Evolutionary conservation across 2,888 invertebrate species (phyloP), one percentile per base, ranked within the genome.

Genomic region (Rhopalosiphum nymphaeae): DNA sequence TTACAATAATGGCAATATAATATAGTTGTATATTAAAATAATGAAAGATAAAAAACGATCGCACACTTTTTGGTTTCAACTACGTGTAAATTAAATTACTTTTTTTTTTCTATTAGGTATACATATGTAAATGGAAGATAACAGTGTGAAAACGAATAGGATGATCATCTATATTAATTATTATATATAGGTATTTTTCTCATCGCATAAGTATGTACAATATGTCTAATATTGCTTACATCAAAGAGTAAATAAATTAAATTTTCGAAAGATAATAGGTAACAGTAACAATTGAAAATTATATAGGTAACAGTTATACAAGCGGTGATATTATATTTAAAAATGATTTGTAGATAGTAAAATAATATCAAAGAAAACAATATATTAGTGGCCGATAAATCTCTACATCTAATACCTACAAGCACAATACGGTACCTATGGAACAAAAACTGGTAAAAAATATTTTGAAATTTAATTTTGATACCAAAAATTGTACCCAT

Each of bases 161-260:
- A 49, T 26, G 13, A 46, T 88, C 26, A 42, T 89, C 29, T 29
- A 88, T 13, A 91, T 53, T 78, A 78, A 78, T 36, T 36, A 78
- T 36, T 78, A 78, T 78, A 78, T 78, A 78, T 84, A 56, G n/a
- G 11, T 91, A 91, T 36, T 46, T 42, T 44, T 53, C 26, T 53
- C 78, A 16, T 91, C 53, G 67, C 42, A 36, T 78, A 36, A 26
- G 25, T 84, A 93, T 56, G 53, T 88, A 78, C 49, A 89, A 84
- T 90, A 85, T 16, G 26, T 89, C 57, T 93, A 93, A 49, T 90
- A 93, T 93, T 93, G 90, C 93, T 93, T 93, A 93, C 93, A 93
- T 93, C 0, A 46, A 89, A 91, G n/a, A 86, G 49, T 91, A 61
- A 94, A 61, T 78, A 42, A 53, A 61, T 89, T 44, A 53, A 89